phyloP scores from a whole-genome alignment of 2,888 invertebrate species.

The Agriopis aurantiaria region DNA sequence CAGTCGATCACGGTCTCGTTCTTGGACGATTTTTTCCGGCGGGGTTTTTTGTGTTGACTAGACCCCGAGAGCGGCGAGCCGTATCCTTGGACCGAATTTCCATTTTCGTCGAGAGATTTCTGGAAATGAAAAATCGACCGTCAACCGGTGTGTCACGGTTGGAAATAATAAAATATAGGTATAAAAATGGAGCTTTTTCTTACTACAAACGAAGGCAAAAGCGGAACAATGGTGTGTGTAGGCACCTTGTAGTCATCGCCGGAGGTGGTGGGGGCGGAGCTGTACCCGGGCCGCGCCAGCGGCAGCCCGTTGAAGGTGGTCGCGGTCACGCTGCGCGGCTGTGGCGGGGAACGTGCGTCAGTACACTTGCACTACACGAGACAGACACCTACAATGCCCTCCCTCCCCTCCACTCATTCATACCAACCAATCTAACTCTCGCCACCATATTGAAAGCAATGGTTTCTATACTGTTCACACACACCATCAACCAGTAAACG shows the following conservation, averaged over 20 bases:
- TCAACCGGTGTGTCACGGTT: constrained; percentile 26
- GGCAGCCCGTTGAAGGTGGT: constrained; percentile 76
- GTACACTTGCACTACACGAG: constrained; percentile 27
- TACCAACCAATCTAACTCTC: too few species aligned
- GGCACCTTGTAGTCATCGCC: constrained; percentile 76
- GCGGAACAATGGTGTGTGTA: constrained; percentile 29
- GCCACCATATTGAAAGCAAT: too few species aligned
- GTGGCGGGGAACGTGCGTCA: constrained; percentile 47
- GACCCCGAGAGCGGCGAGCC: constrained; percentile 79
- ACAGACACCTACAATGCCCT: not conserved
- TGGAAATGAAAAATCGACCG: constrained; percentile 67
- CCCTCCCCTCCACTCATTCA: too few species aligned
- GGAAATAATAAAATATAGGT: not conserved
- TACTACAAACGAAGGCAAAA: constrained; percentile 51
- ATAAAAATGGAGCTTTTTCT: constrained; percentile 39
- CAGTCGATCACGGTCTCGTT: constrained; percentile 86
- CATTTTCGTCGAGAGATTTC: constrained; percentile 93
- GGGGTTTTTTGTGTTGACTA: constrained; percentile 84
- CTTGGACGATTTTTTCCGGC: constrained; percentile 87
- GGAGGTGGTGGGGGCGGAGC: constrained; percentile 57
- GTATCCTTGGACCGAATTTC: constrained; percentile 89
- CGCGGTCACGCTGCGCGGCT: constrained; percentile 74
- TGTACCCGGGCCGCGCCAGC: constrained; percentile 71
- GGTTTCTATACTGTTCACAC: too few species aligned
- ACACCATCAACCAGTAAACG: too few species aligned